phyloP scores from a whole-genome alignment of 2,113 vertebrate genomes.

The Noturus placidus region DNA sequence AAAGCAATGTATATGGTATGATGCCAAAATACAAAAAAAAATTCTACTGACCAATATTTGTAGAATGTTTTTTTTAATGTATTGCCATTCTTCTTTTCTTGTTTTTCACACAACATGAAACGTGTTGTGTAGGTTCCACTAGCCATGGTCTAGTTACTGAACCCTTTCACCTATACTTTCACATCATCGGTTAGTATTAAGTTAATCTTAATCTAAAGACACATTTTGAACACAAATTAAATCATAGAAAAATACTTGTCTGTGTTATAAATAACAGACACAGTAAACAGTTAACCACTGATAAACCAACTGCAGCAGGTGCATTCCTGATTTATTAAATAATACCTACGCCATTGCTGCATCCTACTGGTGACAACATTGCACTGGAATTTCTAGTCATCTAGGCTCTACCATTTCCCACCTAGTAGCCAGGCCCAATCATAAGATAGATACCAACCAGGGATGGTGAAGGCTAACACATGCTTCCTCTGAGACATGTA shows the following conservation, averaged over 20 bases:
- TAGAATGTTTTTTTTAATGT: neutral
- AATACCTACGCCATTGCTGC: neutral
- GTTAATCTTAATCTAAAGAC: neutral
- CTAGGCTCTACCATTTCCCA: neutral
- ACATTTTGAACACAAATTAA: neutral
- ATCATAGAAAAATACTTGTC: neutral
- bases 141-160: conserved; percentile 41
- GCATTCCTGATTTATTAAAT: neutral
- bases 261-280: neutral
- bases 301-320: neutral
- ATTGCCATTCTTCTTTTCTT: neutral
- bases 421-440: neutral
- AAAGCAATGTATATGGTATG: neutral
- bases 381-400: neutral
- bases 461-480: neutral
- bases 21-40: neutral
- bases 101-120: neutral
- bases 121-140: conserved; percentile 34
- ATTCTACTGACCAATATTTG: neutral
- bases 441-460: neutral
- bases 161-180: conserved; percentile 31
- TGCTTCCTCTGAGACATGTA: neutral
- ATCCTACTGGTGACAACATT: conserved; percentile 3
- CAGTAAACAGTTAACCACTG: neutral
- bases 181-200: neutral